These are phyloP conservation scores for Ramphastos sulfuratus DNA, from an alignment of 2,113 vertebrate species.

Conservation along the genomic window DNA sequence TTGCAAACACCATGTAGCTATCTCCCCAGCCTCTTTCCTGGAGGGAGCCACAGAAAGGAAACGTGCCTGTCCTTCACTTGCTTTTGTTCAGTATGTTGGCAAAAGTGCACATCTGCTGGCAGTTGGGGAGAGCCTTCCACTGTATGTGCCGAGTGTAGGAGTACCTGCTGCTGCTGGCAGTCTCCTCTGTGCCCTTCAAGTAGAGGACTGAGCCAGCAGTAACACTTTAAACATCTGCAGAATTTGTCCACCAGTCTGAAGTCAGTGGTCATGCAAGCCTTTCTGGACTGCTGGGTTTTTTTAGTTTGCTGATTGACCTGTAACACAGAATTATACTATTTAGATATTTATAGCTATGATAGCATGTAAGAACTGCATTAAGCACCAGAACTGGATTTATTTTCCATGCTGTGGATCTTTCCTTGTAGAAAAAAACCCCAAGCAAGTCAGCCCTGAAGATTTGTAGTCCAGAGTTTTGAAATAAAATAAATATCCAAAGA, in stretches of 20 bases:
- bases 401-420: not conserved
- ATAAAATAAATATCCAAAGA: not conserved
- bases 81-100: not conserved
- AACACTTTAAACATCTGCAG: conserved; percentile 11
- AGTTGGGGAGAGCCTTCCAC: not conserved
- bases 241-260: conserved; percentile 17
- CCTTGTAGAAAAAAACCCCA: not conserved
- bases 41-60: not conserved
- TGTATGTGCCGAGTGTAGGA: not conserved
- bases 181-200: conserved; percentile 38
- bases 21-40: not conserved
- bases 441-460: not conserved
- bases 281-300: not conserved
- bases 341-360: not conserved
- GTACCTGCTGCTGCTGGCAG: not conserved
- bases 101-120: not conserved
- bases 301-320: conserved; percentile 1
- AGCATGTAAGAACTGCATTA: not conserved
- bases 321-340: conserved; percentile 1
- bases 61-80: not conserved
- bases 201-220: not conserved
- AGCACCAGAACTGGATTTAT: not conserved
- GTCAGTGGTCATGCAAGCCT: not conserved
- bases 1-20: not conserved
- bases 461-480: not conserved